phyloP scores from a whole-genome alignment of 1,140 invertebrate species.

The Geopemphigus sp. region DNA sequence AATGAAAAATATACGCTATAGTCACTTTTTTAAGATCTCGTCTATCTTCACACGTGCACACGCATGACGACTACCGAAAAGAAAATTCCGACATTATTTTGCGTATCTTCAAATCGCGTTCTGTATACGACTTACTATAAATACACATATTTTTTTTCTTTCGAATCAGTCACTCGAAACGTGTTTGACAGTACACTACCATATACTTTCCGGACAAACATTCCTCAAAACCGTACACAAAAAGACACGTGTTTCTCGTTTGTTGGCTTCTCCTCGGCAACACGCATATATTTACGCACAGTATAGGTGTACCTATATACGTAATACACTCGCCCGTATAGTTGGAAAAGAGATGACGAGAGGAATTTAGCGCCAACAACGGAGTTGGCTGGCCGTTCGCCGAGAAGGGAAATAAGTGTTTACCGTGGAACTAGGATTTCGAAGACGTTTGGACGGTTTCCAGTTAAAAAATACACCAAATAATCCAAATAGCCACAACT shows the following conservation, averaged over 20 bases:
- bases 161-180: conserved; percentile 15
- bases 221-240: conserved; percentile 1
- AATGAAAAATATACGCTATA: no score
- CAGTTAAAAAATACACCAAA: conserved; percentile 24
- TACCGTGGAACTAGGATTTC: conserved; percentile 1
- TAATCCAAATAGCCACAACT: not conserved
- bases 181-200: conserved; percentile 20
- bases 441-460: conserved; percentile 21
- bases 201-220: not conserved
- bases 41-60: no score
- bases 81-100: not conserved
- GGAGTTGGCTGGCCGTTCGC: conserved; percentile 17
- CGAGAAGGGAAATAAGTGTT: conserved; percentile 4
- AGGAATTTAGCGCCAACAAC: conserved; percentile 26
- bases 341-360: not conserved
- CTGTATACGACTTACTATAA: not conserved
- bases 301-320: conserved; percentile 16
- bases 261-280: conserved; percentile 11
- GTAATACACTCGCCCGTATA: not conserved
- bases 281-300: not conserved
- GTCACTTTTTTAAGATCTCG: no score
- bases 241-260: conserved; percentile 33
- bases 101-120: not conserved
- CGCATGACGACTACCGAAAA: no score
- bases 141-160: not conserved